Percentiles rank a stretch among this genome's conserved stretches.
Evolutionary conservation across 37 sponge, comb jelly and placozoan genomes (phyloP).

Genomic region (Beroe forskalii): DNA sequence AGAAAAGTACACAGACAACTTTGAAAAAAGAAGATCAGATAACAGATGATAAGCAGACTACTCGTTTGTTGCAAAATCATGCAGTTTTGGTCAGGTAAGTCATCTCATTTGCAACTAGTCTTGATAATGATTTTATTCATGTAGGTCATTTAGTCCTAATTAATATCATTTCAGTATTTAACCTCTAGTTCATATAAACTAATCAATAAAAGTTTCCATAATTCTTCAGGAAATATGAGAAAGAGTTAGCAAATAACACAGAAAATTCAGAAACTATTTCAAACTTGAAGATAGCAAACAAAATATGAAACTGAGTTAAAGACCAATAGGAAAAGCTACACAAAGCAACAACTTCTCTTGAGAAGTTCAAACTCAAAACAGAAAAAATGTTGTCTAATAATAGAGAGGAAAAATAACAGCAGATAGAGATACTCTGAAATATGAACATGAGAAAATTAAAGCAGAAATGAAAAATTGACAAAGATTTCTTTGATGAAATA

Average conservation of each 20-base stretch:
- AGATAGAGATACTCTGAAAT: conserved; percentile 8
- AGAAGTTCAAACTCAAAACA: conserved; percentile 42
- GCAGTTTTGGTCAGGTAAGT: not conserved
- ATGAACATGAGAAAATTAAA: conserved; percentile 25
- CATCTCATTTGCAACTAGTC: too few relatives aligned
- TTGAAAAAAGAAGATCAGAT: not conserved
- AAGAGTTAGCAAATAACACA: conserved; percentile 45
- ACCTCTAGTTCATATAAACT: too few relatives aligned
- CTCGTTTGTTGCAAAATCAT: not conserved
- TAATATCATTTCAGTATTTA: too few relatives aligned
- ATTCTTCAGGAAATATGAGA: conserved; percentile 50
- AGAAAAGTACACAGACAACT: not conserved
- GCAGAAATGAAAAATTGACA: conserved; percentile 55
- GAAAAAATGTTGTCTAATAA: not conserved
- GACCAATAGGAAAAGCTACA: conserved; percentile 36
- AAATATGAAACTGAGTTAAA: not conserved
- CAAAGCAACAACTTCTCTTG: not conserved
- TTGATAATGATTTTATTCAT: too few relatives aligned
- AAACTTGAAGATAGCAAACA: conserved; percentile 30
- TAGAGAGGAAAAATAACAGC: conserved; percentile 41
- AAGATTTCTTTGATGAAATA: conserved; percentile 52
- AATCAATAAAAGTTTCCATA: too few relatives aligned
- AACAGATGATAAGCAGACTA: not conserved
- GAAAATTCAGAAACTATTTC: conserved; percentile 49
- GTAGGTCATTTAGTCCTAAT: too few relatives aligned